Evolutionary conservation across 2,888 invertebrate species (phyloP).

Genomic region (Philopedon plagiatum): DNA sequence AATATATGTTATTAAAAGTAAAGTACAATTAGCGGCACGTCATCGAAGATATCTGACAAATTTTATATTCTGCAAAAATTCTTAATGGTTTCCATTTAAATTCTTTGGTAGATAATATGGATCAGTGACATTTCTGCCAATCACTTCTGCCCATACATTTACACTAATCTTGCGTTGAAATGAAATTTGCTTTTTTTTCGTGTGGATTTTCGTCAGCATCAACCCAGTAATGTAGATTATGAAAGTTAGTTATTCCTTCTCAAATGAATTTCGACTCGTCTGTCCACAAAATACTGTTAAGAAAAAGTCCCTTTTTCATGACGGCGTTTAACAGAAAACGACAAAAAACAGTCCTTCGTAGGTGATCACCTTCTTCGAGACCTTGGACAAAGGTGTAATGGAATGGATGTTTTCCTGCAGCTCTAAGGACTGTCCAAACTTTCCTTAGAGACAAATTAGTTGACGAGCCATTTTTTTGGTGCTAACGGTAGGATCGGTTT

Average conservation of each 20-base stretch:
- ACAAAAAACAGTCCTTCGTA: no score
- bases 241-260: conserved; percentile 35
- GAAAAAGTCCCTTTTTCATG: neutral
- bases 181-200: conserved; percentile 23
- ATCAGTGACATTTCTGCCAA: conserved; percentile 26
- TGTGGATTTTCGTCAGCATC: conserved; percentile 27
- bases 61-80: conserved; percentile 19
- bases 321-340: neutral
- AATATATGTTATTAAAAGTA: no score
- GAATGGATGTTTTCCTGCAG: conserved; percentile 4
- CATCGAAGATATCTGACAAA: conserved; percentile 7
- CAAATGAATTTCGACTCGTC: conserved; percentile 37
- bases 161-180: conserved; percentile 26
- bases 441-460: conserved; percentile 18
- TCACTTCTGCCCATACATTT: conserved; percentile 27
- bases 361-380: neutral
- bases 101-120: no score
- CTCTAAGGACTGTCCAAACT: conserved; percentile 8
- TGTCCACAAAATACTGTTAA: conserved; percentile 27
- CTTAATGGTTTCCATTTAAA: conserved; percentile 18
- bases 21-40: conserved; percentile 14
- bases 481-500: conserved; percentile 18
- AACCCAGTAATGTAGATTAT: conserved; percentile 32
- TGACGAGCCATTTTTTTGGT: conserved; percentile 3
- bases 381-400: neutral